Evolutionary conservation across 2,888 invertebrate genomes (phyloP).

Genomic region (Uropetala carovei): DNA sequence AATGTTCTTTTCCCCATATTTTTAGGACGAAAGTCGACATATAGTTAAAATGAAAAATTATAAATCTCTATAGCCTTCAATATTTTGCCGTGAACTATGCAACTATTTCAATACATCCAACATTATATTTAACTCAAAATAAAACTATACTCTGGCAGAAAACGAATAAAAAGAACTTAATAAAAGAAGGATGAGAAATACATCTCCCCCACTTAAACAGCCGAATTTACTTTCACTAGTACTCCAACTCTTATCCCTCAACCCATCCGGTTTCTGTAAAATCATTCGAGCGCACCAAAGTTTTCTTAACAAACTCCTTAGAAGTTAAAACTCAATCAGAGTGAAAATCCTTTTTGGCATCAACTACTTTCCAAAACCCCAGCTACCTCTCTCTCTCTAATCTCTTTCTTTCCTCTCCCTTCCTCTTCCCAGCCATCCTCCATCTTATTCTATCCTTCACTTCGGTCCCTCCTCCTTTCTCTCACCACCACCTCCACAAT

Average conservation of each 20-base stretch:
- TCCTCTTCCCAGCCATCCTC: not conserved
- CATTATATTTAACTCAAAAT: too few relatives aligned
- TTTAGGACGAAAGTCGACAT: too few relatives aligned
- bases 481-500: not conserved
- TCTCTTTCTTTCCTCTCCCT: not conserved
- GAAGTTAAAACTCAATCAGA: conserved; percentile 28
- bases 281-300: not conserved
- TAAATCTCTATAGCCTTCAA: too few relatives aligned
- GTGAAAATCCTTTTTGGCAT: not conserved
- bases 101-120: too few relatives aligned
- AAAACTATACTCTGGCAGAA: too few relatives aligned
- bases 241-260: not conserved
- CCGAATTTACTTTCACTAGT: not conserved
- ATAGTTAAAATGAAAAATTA: too few relatives aligned
- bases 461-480: not conserved
- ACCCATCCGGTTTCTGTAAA: not conserved
- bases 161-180: not conserved
- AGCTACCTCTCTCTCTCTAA: conserved; percentile 7
- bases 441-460: not conserved
- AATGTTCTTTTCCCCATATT: too few relatives aligned
- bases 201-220: not conserved
- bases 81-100: too few relatives aligned
- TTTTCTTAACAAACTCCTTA: conserved; percentile 20
- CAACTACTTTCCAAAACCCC: not conserved
- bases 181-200: not conserved